Evolutionary conservation across 1,140 invertebrate species (phyloP).

Genomic region (Caenorhabditis inopinata): DNA sequence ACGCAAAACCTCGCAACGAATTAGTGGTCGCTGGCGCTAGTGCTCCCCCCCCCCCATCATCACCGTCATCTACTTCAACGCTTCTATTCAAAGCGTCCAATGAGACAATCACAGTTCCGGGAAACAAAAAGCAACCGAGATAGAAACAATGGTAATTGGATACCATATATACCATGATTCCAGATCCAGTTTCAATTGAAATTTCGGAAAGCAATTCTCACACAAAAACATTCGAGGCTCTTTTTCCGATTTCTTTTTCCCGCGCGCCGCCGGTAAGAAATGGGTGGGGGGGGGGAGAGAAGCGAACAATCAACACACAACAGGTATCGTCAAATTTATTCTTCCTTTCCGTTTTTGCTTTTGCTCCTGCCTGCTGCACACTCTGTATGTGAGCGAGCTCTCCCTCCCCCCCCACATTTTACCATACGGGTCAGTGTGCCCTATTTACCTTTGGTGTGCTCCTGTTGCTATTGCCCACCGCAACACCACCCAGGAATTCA

Average conservation of each 20-base stretch:
- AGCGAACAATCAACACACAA: conserved; percentile 16
- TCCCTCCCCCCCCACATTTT: no score
- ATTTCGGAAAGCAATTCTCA: not conserved
- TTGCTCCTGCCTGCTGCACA: no score
- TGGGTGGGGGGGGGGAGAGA: not conserved
- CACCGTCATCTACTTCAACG: no score
- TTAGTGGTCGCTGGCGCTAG: not conserved
- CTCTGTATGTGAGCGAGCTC: not conserved
- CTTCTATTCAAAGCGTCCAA: no score
- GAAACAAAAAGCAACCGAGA: no score
- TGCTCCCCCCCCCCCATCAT: no score
- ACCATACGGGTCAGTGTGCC: not conserved
- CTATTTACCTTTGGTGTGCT: not conserved
- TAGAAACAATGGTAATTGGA: no score
- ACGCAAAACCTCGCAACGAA: not conserved
- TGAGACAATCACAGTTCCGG: no score
- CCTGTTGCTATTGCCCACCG: not conserved
- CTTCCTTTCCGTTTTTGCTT: not conserved
- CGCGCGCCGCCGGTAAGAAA: not conserved
- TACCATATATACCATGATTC: no score
- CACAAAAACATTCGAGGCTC: not conserved
- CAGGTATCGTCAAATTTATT: conserved; percentile 22
- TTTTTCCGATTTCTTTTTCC: not conserved
- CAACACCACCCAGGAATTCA: not conserved
- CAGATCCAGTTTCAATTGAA: no score